Evolutionary conservation across 2,888 invertebrate species (phyloP).

Genomic region (Fissipunctia ypsillon): DNA sequence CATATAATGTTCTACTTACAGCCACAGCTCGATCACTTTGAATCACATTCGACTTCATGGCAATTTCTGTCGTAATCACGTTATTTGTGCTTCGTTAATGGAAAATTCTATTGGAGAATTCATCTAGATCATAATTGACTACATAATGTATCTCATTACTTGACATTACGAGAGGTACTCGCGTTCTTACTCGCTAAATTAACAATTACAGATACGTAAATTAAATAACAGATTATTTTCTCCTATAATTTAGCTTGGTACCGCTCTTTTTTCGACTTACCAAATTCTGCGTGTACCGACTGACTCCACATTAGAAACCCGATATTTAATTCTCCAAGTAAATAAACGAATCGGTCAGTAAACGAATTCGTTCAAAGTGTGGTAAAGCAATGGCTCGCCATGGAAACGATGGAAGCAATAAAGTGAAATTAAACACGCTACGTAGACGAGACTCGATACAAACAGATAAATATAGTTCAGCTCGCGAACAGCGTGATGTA

Average conservation of each 20-base stretch:
- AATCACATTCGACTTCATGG: slow-evolving; percentile 5
- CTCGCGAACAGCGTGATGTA: slow-evolving; percentile 32
- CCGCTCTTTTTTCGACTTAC: neutral
- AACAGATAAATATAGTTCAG: slow-evolving; percentile 51
- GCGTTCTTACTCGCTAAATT: too few species aligned
- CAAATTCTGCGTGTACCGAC: neutral
- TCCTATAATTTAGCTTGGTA: neutral
- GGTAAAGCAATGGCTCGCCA: slow-evolving; percentile 1
- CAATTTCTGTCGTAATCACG: slow-evolving; percentile 6
- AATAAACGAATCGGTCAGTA: slow-evolving; percentile 5
- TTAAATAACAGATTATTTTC: neutral
- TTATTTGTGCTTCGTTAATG: slow-evolving; percentile 11
- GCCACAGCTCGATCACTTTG: neutral
- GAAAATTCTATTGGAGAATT: neutral
- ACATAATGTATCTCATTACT: neutral
- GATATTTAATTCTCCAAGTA: slow-evolving; percentile 13
- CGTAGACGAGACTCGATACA: slow-evolving; percentile 56
- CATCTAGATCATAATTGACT: neutral
- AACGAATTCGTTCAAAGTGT: slow-evolving; percentile 20
- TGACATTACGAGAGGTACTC: neutral
- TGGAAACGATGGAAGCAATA: slow-evolving; percentile 67
- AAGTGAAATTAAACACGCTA: slow-evolving; percentile 74
- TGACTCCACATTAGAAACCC: neutral
- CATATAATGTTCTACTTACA: neutral
- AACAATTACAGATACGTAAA: neutral